These are phyloP conservation scores for Ictalurus furcatus DNA, from an alignment of 2,113 vertebrate genomes.

Conservation along the genomic window DNA sequence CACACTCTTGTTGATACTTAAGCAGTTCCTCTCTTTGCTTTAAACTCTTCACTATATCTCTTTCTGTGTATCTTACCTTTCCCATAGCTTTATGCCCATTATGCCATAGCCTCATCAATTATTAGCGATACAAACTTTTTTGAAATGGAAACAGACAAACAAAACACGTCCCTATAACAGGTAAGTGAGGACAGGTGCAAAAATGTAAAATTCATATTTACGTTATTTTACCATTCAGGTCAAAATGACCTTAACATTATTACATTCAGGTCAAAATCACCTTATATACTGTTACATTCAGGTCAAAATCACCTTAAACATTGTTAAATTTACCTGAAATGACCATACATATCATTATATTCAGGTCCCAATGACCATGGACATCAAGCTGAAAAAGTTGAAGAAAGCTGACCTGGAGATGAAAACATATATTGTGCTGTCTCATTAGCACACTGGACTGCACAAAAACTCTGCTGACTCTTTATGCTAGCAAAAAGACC, in stretches of 20 bases:
- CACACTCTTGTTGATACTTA: not conserved
- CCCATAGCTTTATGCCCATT: not conserved
- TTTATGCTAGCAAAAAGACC: slow-evolving; percentile 53
- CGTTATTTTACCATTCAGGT: not conserved
- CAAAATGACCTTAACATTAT: not conserved
- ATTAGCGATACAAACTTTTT: not conserved
- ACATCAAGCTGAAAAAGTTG: not conserved
- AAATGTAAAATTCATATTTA: not conserved
- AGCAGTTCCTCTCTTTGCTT: not conserved
- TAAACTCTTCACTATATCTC: not conserved
- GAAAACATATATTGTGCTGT: slow-evolving; percentile 41
- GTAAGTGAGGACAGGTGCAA: not conserved
- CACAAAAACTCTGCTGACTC: slow-evolving; percentile 49
- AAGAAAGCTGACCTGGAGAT: slow-evolving; percentile 32
- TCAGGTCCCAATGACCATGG: not conserved
- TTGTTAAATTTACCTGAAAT: not conserved
- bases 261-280: not conserved
- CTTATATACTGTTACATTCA: not conserved
- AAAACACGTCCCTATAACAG: not conserved
- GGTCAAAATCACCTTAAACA: not conserved
- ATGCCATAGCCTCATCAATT: not conserved
- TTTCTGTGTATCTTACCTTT: not conserved
- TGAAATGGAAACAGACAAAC: not conserved
- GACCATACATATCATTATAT: not conserved
- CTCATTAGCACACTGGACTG: slow-evolving; percentile 54